These are phyloP conservation scores for Pterocles gutturalis DNA, from an alignment of 2,113 vertebrate species.

Conservation along the genomic window DNA sequence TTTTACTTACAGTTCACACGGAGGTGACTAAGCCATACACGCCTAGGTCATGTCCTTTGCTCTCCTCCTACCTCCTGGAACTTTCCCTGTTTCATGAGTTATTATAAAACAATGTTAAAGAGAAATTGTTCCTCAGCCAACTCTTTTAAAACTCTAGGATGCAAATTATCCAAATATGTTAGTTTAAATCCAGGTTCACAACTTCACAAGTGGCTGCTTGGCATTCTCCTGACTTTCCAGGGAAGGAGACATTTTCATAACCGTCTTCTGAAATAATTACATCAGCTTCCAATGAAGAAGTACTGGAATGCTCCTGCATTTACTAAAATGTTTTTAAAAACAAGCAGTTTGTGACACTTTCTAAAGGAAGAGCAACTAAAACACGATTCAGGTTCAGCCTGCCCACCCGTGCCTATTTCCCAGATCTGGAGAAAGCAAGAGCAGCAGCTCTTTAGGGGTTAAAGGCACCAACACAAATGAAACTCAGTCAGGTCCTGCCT, in stretches of 20 bases:
- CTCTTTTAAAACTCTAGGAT: not conserved
- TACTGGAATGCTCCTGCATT: not conserved
- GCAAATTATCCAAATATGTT: not conserved
- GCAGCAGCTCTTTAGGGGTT: accelerated
- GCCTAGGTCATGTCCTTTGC: not conserved
- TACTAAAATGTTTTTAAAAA: not conserved
- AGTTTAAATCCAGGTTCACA: not conserved
- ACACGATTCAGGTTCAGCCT: not conserved
- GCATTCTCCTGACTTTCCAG: not conserved
- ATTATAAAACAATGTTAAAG: not conserved
- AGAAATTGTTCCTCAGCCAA: not conserved
- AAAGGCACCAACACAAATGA: not conserved
- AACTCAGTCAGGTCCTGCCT: not conserved
- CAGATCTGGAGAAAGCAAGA: not conserved
- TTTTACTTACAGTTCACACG: not conserved
- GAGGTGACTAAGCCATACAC: not conserved
- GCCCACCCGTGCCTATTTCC: not conserved
- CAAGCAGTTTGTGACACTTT: not conserved
- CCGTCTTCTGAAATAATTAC: not conserved
- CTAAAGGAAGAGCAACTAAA: not conserved
- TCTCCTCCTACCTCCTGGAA: slow-evolving; percentile 26
- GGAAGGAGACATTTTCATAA: not conserved
- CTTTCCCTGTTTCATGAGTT: not conserved
- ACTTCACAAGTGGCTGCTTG: not conserved
- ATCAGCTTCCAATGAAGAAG: not conserved